Conservation (phyloP, 2,888 invertebrate species). For the Therioaphis trifolii region DNA sequence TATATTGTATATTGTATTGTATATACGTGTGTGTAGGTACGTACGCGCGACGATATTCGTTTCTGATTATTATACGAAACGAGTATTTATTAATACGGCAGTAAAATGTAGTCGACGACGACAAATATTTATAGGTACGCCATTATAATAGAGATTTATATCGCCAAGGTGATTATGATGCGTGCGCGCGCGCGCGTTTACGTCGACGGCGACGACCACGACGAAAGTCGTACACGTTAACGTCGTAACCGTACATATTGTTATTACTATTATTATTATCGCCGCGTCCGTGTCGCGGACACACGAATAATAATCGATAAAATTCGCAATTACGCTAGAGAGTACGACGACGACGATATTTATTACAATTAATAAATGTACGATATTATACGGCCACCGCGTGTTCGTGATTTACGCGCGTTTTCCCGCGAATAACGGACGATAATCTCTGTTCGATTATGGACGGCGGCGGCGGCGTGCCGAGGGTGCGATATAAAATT, state of each 20-base stretch:
- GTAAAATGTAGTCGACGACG: neutral
- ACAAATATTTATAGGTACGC: neutral
- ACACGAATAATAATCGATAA: neutral
- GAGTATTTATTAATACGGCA: neutral
- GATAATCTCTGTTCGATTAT: neutral
- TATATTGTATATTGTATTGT: too few species aligned
- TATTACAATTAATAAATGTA: neutral
- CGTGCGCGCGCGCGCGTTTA: neutral
- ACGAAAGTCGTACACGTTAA: conserved; percentile 4
- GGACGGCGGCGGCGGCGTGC: too few species aligned
- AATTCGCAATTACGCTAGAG: conserved; percentile 23
- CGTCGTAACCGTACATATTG: neutral
- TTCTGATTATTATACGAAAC: conserved; percentile 4
- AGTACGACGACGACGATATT: neutral
- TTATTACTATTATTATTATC: too few species aligned
- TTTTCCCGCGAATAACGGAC: neutral
- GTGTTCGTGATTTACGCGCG: too few species aligned
- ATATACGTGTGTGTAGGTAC: too few species aligned
- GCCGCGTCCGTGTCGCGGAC: neutral
- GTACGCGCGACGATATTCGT: neutral
- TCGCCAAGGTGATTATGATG: conserved; percentile 24
- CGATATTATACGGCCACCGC: too few species aligned
- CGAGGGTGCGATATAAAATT: neutral
- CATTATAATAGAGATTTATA: conserved; percentile 27
- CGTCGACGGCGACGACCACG: conserved; percentile 6